Percentiles rank a stretch among this genome's conserved stretches.
Conservation (phyloP, 2,113 vertebrate species). For the Upupa epops region DNA sequence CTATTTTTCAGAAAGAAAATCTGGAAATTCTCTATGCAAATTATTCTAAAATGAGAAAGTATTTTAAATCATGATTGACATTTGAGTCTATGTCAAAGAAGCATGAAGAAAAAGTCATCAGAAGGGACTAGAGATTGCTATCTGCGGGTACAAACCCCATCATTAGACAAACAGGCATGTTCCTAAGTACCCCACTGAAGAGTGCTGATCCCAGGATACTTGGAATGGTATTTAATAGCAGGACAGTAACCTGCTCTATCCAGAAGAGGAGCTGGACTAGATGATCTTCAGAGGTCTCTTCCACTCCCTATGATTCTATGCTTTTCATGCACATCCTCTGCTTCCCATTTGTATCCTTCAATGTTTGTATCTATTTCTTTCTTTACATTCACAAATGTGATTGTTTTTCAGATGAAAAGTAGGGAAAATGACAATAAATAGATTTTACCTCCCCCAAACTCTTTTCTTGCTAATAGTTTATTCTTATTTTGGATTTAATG, state of each 20-base stretch:
- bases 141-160: background rate
- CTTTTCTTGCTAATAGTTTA: background rate
- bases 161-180: background rate
- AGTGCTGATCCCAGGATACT: background rate
- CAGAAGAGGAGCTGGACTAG: too few species aligned
- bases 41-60: background rate
- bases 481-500: background rate
- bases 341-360: background rate
- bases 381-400: background rate
- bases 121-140: background rate
- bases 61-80: background rate
- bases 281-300: too few species aligned
- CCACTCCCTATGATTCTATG: too few species aligned
- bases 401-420: background rate
- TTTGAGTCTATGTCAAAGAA: background rate
- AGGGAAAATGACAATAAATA: background rate
- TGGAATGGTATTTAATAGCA: background rate
- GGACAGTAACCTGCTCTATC: background rate
- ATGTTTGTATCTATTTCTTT: background rate
- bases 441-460: background rate
- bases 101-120: background rate
- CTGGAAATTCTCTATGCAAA: background rate
- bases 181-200: rapidly evolving
- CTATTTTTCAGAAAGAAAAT: background rate
- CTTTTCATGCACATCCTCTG: background rate